Conservation (phyloP, 2,888 invertebrate genomes). For the Bruchidius siliquastri region DNA sequence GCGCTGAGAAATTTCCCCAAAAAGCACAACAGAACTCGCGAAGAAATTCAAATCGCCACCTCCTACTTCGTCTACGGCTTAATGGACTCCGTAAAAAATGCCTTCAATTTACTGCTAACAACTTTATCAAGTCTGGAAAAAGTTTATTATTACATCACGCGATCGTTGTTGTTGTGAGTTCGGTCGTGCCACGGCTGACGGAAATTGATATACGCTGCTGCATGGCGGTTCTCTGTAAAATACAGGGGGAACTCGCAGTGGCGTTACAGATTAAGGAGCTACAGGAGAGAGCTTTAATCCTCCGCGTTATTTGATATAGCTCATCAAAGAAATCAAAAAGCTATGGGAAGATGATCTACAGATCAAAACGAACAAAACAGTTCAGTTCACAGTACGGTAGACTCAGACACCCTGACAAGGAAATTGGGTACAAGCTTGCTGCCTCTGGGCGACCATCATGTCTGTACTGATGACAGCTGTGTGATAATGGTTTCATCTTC, state of each 20-base stretch:
- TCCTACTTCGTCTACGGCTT: neutral
- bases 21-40: neutral
- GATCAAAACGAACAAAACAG: too few species aligned
- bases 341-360: too few species aligned
- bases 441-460: too few species aligned
- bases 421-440: too few species aligned
- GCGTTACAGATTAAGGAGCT: neutral
- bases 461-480: too few species aligned
- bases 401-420: too few species aligned
- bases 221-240: neutral
- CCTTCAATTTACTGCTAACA: slow-evolving; percentile 16
- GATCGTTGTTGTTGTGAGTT: slow-evolving; percentile 7
- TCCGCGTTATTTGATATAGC: too few species aligned
- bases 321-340: too few species aligned
- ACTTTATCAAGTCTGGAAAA: slow-evolving; percentile 15
- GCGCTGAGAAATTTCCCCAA: neutral
- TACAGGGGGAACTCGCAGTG: neutral
- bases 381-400: too few species aligned
- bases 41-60: neutral
- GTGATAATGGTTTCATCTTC: too few species aligned
- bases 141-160: slow-evolving; percentile 18
- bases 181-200: slow-evolving; percentile 1
- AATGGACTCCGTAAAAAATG: slow-evolving; percentile 2
- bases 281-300: too few species aligned
- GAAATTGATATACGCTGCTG: slow-evolving; percentile 10